These are phyloP conservation scores for Musca domestica DNA, from an alignment of 1,140 invertebrate species.

Conservation along the genomic window DNA sequence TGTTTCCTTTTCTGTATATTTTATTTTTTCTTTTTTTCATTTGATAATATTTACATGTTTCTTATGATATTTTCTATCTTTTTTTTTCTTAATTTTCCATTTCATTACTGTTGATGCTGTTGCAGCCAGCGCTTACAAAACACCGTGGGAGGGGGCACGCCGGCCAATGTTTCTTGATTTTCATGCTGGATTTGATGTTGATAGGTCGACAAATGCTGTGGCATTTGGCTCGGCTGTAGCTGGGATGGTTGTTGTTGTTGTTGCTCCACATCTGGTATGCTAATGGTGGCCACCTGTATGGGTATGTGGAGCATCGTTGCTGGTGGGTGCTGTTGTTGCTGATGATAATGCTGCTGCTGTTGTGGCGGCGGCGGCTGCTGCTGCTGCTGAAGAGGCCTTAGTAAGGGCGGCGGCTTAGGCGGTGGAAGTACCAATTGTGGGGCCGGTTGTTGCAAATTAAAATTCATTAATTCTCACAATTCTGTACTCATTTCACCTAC, in stretches of 20 bases:
- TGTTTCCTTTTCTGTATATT: background rate
- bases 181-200: conserved; percentile 40
- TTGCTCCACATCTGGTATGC: conserved; percentile 17
- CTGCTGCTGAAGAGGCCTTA: background rate
- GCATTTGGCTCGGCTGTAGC: background rate
- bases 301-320: background rate
- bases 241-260: conserved; percentile 24
- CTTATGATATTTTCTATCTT: conserved; percentile 25
- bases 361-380: too few species aligned
- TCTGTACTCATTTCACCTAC: conserved; percentile 55
- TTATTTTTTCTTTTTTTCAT: background rate
- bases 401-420: conserved; percentile 3
- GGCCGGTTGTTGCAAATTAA: conserved; percentile 48
- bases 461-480: conserved; percentile 55
- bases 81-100: conserved; percentile 29
- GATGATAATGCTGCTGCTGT: too few species aligned
- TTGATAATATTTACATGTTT: conserved; percentile 24
- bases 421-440: conserved; percentile 15
- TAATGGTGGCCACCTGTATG: conserved; percentile 8
- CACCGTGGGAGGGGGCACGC: conserved; percentile 29
- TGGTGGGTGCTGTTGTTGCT: background rate
- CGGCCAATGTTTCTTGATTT: conserved; percentile 3
- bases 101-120: conserved; percentile 39
- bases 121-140: conserved; percentile 52
- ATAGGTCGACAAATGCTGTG: background rate